Percentiles rank a stretch among this genome's conserved stretches.
These are phyloP conservation scores for Amphibalanus amphitrite DNA, from an alignment of 1,140 invertebrate species.

Conservation along the genomic window DNA sequence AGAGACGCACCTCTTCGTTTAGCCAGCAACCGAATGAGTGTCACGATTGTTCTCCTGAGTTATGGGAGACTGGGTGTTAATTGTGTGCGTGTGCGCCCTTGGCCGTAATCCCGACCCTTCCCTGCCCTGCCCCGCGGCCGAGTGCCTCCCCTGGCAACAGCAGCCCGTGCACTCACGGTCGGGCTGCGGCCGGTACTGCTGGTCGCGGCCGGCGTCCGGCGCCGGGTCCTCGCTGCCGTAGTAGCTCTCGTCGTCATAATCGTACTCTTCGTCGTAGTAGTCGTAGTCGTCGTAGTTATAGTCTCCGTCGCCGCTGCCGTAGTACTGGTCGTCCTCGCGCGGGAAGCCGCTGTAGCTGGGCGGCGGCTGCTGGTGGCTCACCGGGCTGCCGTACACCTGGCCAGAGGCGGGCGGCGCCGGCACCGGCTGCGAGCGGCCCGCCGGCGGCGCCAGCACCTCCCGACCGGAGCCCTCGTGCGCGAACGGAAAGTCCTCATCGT, in stretches of 20 bases:
- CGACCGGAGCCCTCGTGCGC: constrained; percentile 7
- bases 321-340: background rate
- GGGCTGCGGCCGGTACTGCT: background rate
- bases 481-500: constrained; percentile 14
- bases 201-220: too few species aligned
- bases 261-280: background rate
- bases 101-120: too few species aligned
- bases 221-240: background rate
- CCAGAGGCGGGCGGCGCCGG: too few species aligned
- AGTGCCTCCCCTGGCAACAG: too few species aligned
- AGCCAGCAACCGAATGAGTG: too few species aligned
- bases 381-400: background rate
- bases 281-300: background rate
- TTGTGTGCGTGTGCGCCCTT: too few species aligned
- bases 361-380: background rate
- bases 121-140: too few species aligned
- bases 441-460: background rate
- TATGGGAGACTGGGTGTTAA: too few species aligned
- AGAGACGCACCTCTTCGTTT: too few species aligned
- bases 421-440: background rate
- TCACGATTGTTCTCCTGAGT: too few species aligned
- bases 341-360: background rate
- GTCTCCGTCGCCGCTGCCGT: background rate
- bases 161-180: background rate
- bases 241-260: background rate